Evolutionary conservation across 2,113 vertebrate species (phyloP).

Genomic region (Pycnonotus jocosus): DNA sequence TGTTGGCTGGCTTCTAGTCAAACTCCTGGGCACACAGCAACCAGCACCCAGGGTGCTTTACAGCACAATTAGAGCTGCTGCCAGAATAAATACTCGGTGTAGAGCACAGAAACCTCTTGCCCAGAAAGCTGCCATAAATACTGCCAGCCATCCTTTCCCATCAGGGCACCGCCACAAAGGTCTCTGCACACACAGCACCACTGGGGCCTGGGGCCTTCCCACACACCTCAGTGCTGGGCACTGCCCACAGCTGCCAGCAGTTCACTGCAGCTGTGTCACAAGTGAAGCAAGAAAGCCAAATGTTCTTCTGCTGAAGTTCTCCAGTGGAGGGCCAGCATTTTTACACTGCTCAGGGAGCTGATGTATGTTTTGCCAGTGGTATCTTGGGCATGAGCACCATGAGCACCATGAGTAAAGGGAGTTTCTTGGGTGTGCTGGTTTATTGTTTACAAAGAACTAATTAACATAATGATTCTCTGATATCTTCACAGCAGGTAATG

Average conservation of each 20-base stretch:
- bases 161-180: fast-evolving
- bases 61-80: not conserved
- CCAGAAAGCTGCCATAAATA: not conserved
- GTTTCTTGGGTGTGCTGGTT: not conserved
- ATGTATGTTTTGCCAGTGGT: not conserved
- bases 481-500: slow-evolving; percentile 31
- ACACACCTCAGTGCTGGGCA: not conserved
- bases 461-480: slow-evolving; percentile 17
- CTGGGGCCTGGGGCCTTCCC: not conserved
- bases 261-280: not conserved
- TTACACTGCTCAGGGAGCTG: fast-evolving
- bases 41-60: not conserved
- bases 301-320: not conserved
- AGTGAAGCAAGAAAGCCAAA: not conserved
- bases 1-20: not conserved
- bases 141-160: not conserved
- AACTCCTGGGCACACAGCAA: not conserved
- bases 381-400: not conserved
- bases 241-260: not conserved
- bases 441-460: slow-evolving; percentile 59
- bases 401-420: not conserved
- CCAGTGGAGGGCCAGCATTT: not conserved
- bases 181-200: not conserved
- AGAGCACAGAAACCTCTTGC: not conserved
- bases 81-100: not conserved